Conservation (phyloP, 2,113 vertebrate species). For the Blennius ocellaris region DNA sequence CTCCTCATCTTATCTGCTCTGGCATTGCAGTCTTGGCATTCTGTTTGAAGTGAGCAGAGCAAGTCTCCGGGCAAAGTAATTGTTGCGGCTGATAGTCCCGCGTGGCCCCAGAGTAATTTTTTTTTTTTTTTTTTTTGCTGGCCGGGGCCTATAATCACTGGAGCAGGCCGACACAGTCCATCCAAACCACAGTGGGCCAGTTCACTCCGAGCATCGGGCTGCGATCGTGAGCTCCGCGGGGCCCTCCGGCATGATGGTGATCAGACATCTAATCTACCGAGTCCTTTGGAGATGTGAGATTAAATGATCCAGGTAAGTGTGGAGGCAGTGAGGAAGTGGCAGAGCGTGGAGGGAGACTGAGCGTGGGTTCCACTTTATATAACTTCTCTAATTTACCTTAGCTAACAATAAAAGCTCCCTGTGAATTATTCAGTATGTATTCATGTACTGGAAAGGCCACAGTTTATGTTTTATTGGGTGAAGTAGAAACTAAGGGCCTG, state of each 20-base stretch:
- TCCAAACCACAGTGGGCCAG: slow-evolving; percentile 27
- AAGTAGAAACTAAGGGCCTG: too few relatives aligned
- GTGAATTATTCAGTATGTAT: too few relatives aligned
- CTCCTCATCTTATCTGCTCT: slow-evolving; percentile 68
- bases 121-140: neutral
- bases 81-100: slow-evolving; percentile 49
- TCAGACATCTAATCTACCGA: slow-evolving; percentile 74
- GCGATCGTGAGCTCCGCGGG: slow-evolving; percentile 45
- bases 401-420: neutral
- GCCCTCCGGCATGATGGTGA: slow-evolving; percentile 56
- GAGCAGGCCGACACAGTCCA: slow-evolving; percentile 16
- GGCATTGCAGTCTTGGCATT: slow-evolving; percentile 65
- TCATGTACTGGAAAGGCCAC: neutral
- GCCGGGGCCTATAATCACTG: slow-evolving; percentile 49
- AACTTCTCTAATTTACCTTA: neutral
- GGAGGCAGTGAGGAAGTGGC: slow-evolving; percentile 25
- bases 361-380: neutral
- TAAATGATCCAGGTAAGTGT: slow-evolving; percentile 59
- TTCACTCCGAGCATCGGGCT: slow-evolving; percentile 31
- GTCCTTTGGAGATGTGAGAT: slow-evolving; percentile 67
- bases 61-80: slow-evolving; percentile 62
- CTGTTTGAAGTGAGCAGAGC: slow-evolving; percentile 69
- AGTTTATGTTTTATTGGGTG: neutral
- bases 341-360: slow-evolving; percentile 1
- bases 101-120: slow-evolving; percentile 48